Evolutionary conservation across 1,140 invertebrate species (phyloP), one percentile per base, ranked within the genome.

Genomic region (Chelonus insularis): DNA sequence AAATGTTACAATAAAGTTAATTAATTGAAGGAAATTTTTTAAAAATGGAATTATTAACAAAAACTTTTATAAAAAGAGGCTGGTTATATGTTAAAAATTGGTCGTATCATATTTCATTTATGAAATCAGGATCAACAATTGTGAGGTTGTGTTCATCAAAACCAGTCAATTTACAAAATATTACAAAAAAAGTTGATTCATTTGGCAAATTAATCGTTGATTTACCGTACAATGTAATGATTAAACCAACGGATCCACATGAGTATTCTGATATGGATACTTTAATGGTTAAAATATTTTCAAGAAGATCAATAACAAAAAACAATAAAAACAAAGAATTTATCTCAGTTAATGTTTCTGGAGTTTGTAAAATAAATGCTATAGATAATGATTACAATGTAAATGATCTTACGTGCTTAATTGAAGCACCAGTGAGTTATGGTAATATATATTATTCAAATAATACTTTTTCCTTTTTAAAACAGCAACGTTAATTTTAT

Each of bases 181-280:
- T 62, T n/a, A 16, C 45, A n/a, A 64, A 60, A 43, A 64, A 23
- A 34, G 60, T 67, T 6, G 55, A 67, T 59, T 55, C 57, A 2
- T 64, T 64, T 47, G 65, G 65, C 12, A 67, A 60, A 62, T 48
- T 67, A 34, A 7, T 60, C 1, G 48, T 67, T 48, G 39, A 67
- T 32, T 29, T 67, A 4, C 62, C 65, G 6, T 64, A 51, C 14
- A 51, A 64, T 36, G 65, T 67, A 1, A 43, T 62, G 21, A 55
- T 67, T 8, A 59, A 59, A 50, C 45, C 62, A 11, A 67, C 60
- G 12, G 59, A 62, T 57, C 62, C 62, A 29, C 57, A 64, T 21
- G 32, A 62, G 14, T 64, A 62, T 67, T 60, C 66, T 0, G 47
- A 65, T 43, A 65, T 65, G 63, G 56, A 67, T 50, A 63, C 57